Evolutionary conservation across 2,888 invertebrate species (phyloP).

Genomic region (Oegoconia quadripuncta): DNA sequence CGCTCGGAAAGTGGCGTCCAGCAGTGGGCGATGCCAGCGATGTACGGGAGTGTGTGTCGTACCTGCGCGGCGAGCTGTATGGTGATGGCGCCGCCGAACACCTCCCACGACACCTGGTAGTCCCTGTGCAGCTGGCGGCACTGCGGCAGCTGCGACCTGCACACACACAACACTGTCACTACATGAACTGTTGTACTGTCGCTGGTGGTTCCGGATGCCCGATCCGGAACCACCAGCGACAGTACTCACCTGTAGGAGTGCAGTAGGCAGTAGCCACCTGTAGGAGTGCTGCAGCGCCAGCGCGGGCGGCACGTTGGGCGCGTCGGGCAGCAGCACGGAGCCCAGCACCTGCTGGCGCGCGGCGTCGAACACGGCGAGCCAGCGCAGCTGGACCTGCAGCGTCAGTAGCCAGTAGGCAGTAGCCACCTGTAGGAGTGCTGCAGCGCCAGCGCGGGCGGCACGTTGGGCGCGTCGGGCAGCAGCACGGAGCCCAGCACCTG

Average conservation of each 20-base stretch:
- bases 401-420: too few relatives aligned
- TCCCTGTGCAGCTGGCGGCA: slow-evolving; percentile 92
- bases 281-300: slow-evolving; percentile 47
- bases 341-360: slow-evolving; percentile 47
- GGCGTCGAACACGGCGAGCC: background rate
- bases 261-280: slow-evolving; percentile 22
- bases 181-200: background rate
- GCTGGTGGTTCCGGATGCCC: background rate
- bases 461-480: too few relatives aligned
- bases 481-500: too few relatives aligned
- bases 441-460: too few relatives aligned
- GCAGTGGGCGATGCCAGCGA: background rate
- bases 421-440: too few relatives aligned
- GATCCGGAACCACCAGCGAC: too few relatives aligned
- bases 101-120: slow-evolving; percentile 90
- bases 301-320: slow-evolving; percentile 92
- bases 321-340: slow-evolving; percentile 84
- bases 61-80: slow-evolving; percentile 86
- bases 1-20: background rate
- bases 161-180: background rate
- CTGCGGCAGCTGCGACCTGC: slow-evolving; percentile 84
- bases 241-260: slow-evolving; percentile 37
- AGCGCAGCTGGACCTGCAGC: too few relatives aligned
- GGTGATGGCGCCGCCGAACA: slow-evolving; percentile 93
- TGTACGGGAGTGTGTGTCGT: background rate